Evolutionary conservation across 2,888 invertebrate genomes (phyloP), one percentile per base, ranked within the genome.

Genomic region (Cheilosia scutellata): DNA sequence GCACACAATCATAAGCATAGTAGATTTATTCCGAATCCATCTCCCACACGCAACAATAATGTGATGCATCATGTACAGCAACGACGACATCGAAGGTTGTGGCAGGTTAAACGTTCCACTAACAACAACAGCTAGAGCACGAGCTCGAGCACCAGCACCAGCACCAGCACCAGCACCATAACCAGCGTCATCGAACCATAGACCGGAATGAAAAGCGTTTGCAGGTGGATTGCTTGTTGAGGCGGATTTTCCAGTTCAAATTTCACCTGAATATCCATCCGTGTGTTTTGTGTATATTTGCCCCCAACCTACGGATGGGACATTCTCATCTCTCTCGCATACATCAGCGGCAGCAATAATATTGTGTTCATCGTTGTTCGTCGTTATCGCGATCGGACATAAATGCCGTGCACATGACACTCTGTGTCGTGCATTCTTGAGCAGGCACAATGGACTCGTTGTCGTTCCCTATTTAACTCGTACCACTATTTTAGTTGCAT

Each of bases 191-290:
- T 16, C 71, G 71, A 76, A 76, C 66, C 82, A 76, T 82, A 68
- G 82, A 86, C 82, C 82, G 72, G 86, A 80, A 86, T 72, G 71
- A 72, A 76, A 75, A 65, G 63, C 49, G 44, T 58, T 55, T 40
- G 66, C 63, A 62, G 53, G 60, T 74, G 29, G 65, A 80, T 75
- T 75, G 84, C 79, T 84, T 86, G 82, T 44, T 71, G 76, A 72
- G 72, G 66, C 44, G 75, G 40, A 86, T 86, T 80, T 86, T 86
- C 86, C 82, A 82, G 82, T 77, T 86, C 86, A 71, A 77, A 74
- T 86, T 82, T 76, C 66, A 77, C 57, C 68, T 86, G 72, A 62
- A 75, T 63, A 79, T 47, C 70, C 57, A 71, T 66, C 31, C 53
- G 47, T 25, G 58, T 72, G 63, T 33, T 37, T 55, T 51, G 37